A percentile compares a stretch with the other conserved stretches of the same genome.
Conservation (phyloP, 2,113 vertebrate genomes). For the Cynocephalus volans region DNA sequence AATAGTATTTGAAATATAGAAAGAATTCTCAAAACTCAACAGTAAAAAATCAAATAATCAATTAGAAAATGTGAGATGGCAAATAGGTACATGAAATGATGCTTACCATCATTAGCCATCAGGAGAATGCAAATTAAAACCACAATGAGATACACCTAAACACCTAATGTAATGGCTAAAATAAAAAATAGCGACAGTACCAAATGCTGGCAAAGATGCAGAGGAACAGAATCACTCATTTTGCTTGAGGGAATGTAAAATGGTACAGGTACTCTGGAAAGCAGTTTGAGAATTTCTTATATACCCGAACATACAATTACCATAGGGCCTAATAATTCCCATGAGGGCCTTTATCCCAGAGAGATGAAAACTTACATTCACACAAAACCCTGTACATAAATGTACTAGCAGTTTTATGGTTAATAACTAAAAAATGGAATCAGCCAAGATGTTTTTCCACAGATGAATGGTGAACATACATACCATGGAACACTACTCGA, state of each 20-base stretch:
- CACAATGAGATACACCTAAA: not conserved
- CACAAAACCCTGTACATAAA: conserved; percentile 19
- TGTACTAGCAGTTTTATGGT: not conserved
- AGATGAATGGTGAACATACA: not conserved
- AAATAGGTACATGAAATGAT: not conserved
- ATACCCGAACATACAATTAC: not conserved
- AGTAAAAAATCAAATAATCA: not conserved
- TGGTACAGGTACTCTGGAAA: not conserved
- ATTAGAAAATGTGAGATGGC: not conserved
- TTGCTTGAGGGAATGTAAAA: not conserved
- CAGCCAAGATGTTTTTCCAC: not conserved
- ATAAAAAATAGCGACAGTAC: not conserved
- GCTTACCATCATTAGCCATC: not conserved
- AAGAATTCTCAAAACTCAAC: not conserved
- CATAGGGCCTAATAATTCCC: not conserved
- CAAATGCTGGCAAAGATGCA: not conserved
- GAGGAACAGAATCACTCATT: not conserved
- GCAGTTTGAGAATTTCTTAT: not conserved
- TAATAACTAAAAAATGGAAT: not conserved
- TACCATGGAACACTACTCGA: not conserved
- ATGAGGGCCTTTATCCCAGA: not conserved
- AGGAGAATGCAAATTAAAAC: not conserved
- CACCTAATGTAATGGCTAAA: not conserved
- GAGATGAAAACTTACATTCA: not conserved
- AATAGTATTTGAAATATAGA: conserved; percentile 6